Evolutionary conservation across 2,888 invertebrate species (phyloP).

Genomic region (Rutpela maculata): DNA sequence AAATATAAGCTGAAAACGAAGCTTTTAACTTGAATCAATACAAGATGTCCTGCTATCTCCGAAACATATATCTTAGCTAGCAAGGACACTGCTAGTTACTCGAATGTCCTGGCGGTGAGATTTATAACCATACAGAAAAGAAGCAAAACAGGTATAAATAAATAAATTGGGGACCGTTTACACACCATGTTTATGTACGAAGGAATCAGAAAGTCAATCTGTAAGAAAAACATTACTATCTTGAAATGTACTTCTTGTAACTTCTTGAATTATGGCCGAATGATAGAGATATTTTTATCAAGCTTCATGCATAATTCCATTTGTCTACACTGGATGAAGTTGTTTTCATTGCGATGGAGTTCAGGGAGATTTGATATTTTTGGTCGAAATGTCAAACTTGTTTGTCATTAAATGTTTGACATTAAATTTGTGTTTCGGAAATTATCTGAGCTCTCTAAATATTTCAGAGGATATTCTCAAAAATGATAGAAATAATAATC

Average conservation of each 20-base stretch:
- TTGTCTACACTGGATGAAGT: conserved; percentile 27
- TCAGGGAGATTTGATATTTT: not conserved
- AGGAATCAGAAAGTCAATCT: conserved; percentile 56
- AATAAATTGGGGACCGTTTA: conserved; percentile 61
- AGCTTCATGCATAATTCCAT: conserved; percentile 53
- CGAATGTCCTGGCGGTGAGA: conserved; percentile 65
- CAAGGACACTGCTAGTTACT: conserved; percentile 70
- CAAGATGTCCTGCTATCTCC: conserved; percentile 70
- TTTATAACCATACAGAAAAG: conserved; percentile 67
- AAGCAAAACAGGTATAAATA: conserved; percentile 68
- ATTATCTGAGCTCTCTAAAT: no score
- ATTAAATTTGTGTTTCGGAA: no score
- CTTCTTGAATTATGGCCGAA: conserved; percentile 52
- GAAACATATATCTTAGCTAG: conserved; percentile 71
- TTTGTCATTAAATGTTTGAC: not conserved
- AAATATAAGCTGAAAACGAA: conserved; percentile 65
- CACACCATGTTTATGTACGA: conserved; percentile 58
- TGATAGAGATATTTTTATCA: conserved; percentile 53
- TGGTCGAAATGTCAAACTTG: not conserved
- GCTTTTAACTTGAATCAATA: conserved; percentile 73
- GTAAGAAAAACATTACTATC: conserved; percentile 51
- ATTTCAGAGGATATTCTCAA: no score
- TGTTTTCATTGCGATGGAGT: not conserved
- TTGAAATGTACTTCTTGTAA: conserved; percentile 51
- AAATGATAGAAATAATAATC: no score